Evolutionary conservation across 2,113 vertebrate species (phyloP).

Genomic region (Oreochromis niloticus): DNA sequence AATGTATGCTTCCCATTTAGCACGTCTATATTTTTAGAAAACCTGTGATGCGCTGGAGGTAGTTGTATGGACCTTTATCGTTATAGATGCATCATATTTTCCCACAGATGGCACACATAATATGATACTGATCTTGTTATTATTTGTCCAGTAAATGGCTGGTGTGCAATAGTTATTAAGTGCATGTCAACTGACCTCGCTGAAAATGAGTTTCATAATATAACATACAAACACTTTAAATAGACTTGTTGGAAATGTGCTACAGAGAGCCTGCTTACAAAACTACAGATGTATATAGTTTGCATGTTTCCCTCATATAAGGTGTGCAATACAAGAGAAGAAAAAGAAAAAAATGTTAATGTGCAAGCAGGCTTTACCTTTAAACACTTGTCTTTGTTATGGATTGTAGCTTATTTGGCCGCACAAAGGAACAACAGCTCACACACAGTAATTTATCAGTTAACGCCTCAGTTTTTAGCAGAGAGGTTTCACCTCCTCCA

Average conservation of each 20-base stretch:
- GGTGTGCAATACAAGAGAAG: neutral
- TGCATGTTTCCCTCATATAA: neutral
- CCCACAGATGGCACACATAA: neutral
- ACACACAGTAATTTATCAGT: neutral
- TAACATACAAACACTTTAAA: neutral
- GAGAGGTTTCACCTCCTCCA: neutral
- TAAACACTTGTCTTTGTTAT: neutral
- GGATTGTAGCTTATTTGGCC: neutral
- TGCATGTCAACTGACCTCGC: neutral
- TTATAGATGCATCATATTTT: neutral
- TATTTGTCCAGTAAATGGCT: neutral
- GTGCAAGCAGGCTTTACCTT: neutral
- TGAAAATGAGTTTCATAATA: neutral
- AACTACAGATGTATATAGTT: neutral
- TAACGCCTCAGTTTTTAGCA: neutral
- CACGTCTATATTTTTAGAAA: neutral
- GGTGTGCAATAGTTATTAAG: neutral
- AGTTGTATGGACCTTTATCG: neutral
- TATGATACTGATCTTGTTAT: neutral
- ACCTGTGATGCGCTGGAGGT: neutral
- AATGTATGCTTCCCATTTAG: neutral
- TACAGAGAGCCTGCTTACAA: neutral
- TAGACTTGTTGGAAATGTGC: neutral
- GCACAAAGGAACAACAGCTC: neutral
- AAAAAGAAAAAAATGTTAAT: neutral